phyloP scores from a whole-genome alignment of 2,797 vertebrate genomes.

The Pteropus rufus region DNA sequence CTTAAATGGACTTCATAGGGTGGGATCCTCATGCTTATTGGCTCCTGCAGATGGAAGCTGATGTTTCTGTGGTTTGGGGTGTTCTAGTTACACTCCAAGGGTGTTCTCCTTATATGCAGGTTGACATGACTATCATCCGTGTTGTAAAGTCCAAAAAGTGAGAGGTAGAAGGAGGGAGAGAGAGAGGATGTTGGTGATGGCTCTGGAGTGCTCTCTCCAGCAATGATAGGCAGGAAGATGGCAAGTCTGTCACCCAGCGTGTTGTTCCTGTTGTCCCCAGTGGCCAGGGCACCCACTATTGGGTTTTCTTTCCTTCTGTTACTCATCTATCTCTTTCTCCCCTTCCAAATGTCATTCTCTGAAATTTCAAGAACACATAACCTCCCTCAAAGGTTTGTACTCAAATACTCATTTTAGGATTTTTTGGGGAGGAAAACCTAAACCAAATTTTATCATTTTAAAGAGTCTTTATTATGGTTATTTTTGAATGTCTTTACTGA shows the following conservation, averaged over 20 bases:
- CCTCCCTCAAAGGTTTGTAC: not conserved
- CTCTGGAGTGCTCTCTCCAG: not conserved
- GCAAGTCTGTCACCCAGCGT: fast-evolving
- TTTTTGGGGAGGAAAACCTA: not conserved
- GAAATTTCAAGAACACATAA: not conserved
- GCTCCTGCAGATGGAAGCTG: not conserved
- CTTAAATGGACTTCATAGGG: too few relatives aligned
- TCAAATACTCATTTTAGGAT: not conserved
- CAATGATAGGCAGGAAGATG: too few relatives aligned
- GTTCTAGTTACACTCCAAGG: too few relatives aligned
- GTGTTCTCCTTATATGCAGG: too few relatives aligned
- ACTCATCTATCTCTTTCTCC: not conserved
- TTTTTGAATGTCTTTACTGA: not conserved
- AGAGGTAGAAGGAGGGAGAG: not conserved
- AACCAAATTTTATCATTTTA: not conserved
- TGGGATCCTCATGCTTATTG: too few relatives aligned
- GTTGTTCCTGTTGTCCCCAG: fast-evolving
- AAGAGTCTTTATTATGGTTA: not conserved
- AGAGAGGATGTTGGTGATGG: not conserved
- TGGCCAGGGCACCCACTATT: too few relatives aligned
- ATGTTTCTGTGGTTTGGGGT: too few relatives aligned
- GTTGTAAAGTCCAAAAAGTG: too few relatives aligned
- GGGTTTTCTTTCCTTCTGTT: not conserved
- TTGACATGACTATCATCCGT: too few relatives aligned
- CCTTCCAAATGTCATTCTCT: not conserved